These are phyloP conservation scores for Pseudomyrmex cubaensis DNA, from an alignment of 1,140 invertebrate species.

Conservation along the genomic window DNA sequence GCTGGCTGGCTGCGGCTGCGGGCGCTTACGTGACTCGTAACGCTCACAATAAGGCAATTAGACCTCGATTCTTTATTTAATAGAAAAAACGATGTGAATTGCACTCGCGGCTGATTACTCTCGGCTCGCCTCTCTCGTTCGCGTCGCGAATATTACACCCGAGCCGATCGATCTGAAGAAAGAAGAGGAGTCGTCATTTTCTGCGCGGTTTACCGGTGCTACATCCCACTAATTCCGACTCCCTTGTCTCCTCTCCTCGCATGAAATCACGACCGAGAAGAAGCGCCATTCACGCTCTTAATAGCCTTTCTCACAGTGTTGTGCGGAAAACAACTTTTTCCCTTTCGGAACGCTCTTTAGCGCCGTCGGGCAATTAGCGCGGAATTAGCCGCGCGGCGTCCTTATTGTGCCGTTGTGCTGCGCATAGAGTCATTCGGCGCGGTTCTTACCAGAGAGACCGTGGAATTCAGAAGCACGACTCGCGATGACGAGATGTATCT, in stretches of 20 bases:
- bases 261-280: conserved; percentile 47
- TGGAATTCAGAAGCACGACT: conserved; percentile 4
- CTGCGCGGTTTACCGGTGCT: not conserved
- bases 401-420: conserved; percentile 15
- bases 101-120: not conserved
- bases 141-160: not conserved
- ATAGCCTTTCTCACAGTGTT: conserved; percentile 53
- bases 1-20: not conserved
- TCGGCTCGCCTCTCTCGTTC: not conserved
- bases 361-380: conserved; percentile 69
- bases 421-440: conserved; percentile 53
- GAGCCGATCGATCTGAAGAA: not conserved
- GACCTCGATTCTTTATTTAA: conserved; percentile 51
- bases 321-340: conserved; percentile 64
- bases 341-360: conserved; percentile 65
- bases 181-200: conserved; percentile 11
- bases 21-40: conserved; percentile 40
- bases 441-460: conserved; percentile 17
- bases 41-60: conserved; percentile 53
- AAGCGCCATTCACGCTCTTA: conserved; percentile 67
- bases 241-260: conserved; percentile 30
- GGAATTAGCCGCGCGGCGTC: conserved; percentile 64
- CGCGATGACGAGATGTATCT: conserved; percentile 15
- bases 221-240: conserved; percentile 36
- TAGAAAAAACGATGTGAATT: conserved; percentile 42